phyloP scores from a whole-genome alignment of 1,140 invertebrate genomes.

The Venturia canescens region DNA sequence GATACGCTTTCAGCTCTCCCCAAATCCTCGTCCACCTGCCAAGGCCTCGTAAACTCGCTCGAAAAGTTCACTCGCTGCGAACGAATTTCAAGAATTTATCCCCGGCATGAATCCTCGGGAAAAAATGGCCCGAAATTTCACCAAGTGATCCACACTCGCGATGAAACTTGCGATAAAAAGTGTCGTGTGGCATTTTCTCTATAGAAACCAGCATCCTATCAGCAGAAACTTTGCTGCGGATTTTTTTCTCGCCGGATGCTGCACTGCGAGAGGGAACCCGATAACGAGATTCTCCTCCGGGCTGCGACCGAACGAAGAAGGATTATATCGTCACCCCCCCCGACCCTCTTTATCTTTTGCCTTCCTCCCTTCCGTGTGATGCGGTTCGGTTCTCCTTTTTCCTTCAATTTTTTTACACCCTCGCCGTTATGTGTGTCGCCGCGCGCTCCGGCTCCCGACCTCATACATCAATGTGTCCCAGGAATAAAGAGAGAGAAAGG shows the following conservation, averaged over 20 bases:
- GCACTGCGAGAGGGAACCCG: constrained; percentile 23
- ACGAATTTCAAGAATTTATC: too few species aligned
- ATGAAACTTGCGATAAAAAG: neutral
- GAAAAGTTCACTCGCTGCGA: too few species aligned
- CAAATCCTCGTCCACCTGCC: too few species aligned
- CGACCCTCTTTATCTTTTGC: neutral
- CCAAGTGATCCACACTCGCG: neutral
- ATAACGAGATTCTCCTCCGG: constrained; percentile 28
- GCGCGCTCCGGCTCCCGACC: constrained; percentile 18
- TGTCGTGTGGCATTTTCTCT: neutral
- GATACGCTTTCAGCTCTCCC: too few species aligned
- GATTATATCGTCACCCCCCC: constrained; percentile 19
- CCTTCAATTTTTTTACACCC: neutral
- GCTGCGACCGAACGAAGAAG: constrained; percentile 28
- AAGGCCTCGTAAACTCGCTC: too few species aligned
- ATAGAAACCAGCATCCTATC: neutral
- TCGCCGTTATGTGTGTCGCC: constrained; percentile 9
- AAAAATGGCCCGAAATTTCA: neutral
- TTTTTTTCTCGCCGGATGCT: neutral
- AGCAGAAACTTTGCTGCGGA: neutral
- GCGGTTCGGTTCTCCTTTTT: constrained; percentile 23
- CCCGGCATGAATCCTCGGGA: neutral
- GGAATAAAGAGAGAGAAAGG: neutral
- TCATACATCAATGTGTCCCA: constrained; percentile 58
- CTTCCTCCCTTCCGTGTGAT: neutral